These are phyloP conservation scores for Myocastor coypus DNA, from an alignment of 2,113 vertebrate species.

Conservation along the genomic window DNA sequence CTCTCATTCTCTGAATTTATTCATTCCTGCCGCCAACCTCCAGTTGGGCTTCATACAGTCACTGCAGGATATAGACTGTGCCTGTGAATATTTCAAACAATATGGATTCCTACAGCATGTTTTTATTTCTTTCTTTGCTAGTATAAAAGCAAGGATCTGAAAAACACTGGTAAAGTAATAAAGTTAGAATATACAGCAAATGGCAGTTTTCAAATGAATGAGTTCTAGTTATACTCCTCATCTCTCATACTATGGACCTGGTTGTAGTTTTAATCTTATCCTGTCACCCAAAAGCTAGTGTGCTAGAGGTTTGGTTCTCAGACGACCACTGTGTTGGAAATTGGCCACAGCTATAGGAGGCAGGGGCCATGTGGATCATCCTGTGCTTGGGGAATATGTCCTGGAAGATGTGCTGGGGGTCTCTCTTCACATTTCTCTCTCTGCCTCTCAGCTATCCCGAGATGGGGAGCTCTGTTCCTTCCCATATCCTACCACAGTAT, in stretches of 20 bases:
- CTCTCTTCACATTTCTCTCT: neutral
- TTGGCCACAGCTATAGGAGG: neutral
- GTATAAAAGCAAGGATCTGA: fast-evolving
- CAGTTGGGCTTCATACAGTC: neutral
- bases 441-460: neutral
- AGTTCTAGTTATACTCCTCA: neutral
- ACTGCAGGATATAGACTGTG: neutral
- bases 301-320: neutral
- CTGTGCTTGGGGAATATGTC: no score
- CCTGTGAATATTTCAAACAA: neutral
- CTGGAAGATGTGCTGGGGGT: neutral
- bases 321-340: neutral
- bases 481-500: neutral
- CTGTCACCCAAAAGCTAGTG: fast-evolving
- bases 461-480: neutral
- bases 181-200: neutral
- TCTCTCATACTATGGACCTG: neutral
- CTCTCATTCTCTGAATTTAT: neutral
- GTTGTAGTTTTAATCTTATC: neutral
- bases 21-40: neutral
- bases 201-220: neutral
- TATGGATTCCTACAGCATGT: no score
- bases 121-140: neutral
- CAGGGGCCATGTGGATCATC: neutral
- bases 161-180: neutral